These are phyloP conservation scores for Petrophora chlorosata DNA, from an alignment of 2,888 invertebrate genomes.

Conservation along the genomic window DNA sequence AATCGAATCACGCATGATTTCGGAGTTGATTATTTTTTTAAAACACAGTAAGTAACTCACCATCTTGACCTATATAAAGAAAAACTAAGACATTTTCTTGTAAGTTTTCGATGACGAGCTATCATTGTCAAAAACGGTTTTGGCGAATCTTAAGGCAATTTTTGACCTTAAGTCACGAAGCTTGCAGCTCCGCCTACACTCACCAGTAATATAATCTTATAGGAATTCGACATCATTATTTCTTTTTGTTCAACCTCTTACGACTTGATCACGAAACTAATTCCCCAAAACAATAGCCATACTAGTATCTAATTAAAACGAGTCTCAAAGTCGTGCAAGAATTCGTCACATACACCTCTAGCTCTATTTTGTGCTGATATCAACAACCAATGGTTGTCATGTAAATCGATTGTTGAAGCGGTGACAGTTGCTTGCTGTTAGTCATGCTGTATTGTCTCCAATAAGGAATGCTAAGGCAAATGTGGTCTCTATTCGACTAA, in stretches of 20 bases:
- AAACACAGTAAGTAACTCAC: too few relatives aligned
- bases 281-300: conserved; percentile 17
- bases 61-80: too few relatives aligned
- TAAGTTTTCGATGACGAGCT: too few relatives aligned
- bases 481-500: conserved; percentile 25
- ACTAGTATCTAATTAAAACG: conserved; percentile 19
- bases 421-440: conserved; percentile 36
- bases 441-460: conserved; percentile 40
- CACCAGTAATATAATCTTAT: too few relatives aligned
- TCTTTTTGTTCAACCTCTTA: background rate
- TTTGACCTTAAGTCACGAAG: too few relatives aligned
- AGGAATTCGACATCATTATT: background rate
- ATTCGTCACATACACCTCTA: conserved; percentile 9
- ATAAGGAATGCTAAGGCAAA: conserved; percentile 26
- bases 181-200: too few relatives aligned
- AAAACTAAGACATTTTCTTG: too few relatives aligned
- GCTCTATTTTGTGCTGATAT: conserved; percentile 16
- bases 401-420: conserved; percentile 33
- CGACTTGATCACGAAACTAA: conserved; percentile 17
- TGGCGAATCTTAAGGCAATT: too few relatives aligned
- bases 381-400: conserved; percentile 21
- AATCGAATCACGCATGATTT: too few relatives aligned
- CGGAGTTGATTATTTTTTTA: too few relatives aligned
- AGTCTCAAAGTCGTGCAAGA: conserved; percentile 21
- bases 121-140: too few relatives aligned